Conservation (phyloP, 53 echinoderm and acorn worm genomes). For the Echinometra lucunter region DNA sequence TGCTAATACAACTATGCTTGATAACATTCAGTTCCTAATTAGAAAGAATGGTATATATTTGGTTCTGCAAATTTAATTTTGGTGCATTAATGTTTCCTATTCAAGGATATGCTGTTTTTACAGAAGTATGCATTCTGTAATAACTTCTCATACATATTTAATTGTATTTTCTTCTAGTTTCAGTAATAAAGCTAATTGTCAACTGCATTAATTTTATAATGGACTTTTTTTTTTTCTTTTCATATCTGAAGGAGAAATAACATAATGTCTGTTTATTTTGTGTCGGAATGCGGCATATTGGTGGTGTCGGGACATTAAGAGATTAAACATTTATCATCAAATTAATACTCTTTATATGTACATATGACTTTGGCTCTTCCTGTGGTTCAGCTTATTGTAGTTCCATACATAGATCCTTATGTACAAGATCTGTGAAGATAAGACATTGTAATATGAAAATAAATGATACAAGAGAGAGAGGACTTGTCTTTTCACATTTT, state of each 20-base stretch:
- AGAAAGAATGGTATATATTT: not conserved
- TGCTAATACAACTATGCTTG: not conserved
- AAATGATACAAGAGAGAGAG: not conserved
- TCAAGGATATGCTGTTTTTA: not conserved
- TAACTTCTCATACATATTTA: not conserved
- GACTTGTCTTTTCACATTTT: not conserved
- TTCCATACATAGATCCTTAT: not conserved
- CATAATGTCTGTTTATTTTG: not conserved
- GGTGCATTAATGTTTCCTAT: too few relatives aligned
- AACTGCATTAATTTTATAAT: not conserved
- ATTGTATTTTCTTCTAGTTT: not conserved
- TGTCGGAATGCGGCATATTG: not conserved
- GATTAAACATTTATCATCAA: not conserved
- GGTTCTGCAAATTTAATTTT: not conserved
- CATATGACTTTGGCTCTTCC: not conserved
- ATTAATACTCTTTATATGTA: not conserved
- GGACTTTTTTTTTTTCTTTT: not conserved
- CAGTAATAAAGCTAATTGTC: not conserved
- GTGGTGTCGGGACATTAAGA: not conserved
- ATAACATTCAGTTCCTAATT: not conserved
- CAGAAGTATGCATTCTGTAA: not conserved
- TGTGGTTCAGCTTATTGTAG: not conserved
- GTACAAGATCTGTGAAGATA: not conserved
- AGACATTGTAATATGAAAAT: not conserved
- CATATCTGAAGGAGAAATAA: not conserved